Percentiles rank a stretch among this genome's conserved stretches.
These are phyloP conservation scores for Psammodynastes pulverulentus DNA, from an alignment of 2,113 vertebrate genomes.

Conservation along the genomic window DNA sequence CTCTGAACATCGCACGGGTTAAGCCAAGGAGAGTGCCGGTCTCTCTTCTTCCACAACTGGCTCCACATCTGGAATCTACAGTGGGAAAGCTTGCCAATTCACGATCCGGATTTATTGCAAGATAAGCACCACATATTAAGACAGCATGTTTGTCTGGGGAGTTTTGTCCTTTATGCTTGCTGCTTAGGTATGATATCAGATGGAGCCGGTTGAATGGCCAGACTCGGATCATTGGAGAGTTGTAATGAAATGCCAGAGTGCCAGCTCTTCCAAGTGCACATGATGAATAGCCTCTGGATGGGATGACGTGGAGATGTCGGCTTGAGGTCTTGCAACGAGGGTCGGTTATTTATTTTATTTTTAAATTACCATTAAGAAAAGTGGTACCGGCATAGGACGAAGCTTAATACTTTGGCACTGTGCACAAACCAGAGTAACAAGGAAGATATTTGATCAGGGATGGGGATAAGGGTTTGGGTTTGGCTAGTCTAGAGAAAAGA, in stretches of 20 bases:
- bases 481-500: too few relatives aligned
- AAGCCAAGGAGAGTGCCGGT: not conserved
- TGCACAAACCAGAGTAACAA: not conserved
- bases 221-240: not conserved
- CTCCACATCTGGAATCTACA: constrained; percentile 5
- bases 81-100: not conserved
- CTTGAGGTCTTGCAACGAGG: not conserved
- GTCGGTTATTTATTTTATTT: not conserved
- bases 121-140: constrained; percentile 1
- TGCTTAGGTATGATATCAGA: not conserved
- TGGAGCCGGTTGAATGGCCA: not conserved
- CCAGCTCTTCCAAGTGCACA: not conserved
- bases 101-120: not conserved
- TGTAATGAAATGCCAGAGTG: not conserved
- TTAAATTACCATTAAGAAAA: not conserved
- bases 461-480: too few relatives aligned
- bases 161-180: not conserved
- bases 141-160: not conserved
- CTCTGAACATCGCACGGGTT: not conserved
- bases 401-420: not conserved
- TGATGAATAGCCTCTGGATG: not conserved
- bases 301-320: not conserved
- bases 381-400: not conserved
- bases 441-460: not conserved
- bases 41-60: not conserved